phyloP scores from a whole-genome alignment of 2,888 invertebrate genomes.

The Acanthococcus lagerstroemiae region DNA sequence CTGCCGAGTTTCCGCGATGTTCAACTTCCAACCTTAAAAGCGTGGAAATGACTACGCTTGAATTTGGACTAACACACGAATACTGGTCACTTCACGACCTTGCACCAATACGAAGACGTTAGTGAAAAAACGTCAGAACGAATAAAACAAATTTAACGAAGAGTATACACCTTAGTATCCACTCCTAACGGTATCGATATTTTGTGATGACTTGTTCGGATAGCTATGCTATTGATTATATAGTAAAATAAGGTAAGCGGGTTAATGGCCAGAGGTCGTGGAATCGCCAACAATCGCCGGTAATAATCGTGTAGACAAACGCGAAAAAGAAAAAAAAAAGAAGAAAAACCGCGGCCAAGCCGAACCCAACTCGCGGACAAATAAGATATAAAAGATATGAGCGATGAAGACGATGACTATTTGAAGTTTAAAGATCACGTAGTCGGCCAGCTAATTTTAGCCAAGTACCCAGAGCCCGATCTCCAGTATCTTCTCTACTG shows the following conservation, averaged over 20 bases:
- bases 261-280: slow-evolving; percentile 24
- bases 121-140: no score
- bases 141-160: no score
- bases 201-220: slow-evolving; percentile 18
- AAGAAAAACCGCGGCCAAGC: no score
- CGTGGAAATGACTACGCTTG: no score
- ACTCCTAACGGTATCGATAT: slow-evolving; percentile 24
- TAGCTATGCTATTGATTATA: slow-evolving; percentile 17
- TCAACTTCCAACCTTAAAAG: no score
- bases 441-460: slow-evolving; percentile 14
- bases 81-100: no score
- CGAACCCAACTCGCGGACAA: not conserved
- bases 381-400: slow-evolving; percentile 14
- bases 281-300: slow-evolving; percentile 21
- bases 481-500: no score
- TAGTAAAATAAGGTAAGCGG: slow-evolving; percentile 24
- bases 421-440: slow-evolving; percentile 24
- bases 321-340: slow-evolving; percentile 5
- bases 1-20: no score
- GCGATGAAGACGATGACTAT: slow-evolving; percentile 7
- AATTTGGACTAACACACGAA: no score
- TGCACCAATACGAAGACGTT: no score
- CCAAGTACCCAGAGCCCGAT: slow-evolving; percentile 7
- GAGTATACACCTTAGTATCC: no score
- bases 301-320: slow-evolving; percentile 12